Conservation (phyloP, 2,797 vertebrate genomes). For the Otolemur crassicaudatus region DNA sequence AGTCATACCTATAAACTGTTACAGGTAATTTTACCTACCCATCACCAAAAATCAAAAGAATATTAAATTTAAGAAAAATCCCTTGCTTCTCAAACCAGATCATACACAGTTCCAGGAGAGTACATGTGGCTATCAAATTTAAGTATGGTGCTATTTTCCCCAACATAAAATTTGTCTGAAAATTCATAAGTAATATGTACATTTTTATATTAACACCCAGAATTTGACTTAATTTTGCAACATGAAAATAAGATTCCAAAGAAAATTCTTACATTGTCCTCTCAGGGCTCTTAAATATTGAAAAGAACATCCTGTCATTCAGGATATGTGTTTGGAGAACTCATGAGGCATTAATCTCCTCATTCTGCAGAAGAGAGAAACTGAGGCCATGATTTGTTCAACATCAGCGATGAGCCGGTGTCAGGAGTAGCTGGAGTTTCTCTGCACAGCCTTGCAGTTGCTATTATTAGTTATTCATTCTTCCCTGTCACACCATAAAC, state of each 20-base stretch:
- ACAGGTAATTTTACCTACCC: background rate
- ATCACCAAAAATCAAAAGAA: background rate
- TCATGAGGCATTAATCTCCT: background rate
- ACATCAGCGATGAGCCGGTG: background rate
- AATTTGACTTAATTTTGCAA: background rate
- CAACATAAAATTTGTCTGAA: background rate
- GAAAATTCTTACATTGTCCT: background rate
- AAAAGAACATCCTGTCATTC: background rate
- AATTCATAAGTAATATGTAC: background rate
- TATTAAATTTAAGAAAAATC: background rate
- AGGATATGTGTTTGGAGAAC: background rate
- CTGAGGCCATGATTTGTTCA: background rate
- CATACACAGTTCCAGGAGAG: background rate
- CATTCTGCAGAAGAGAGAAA: constrained; percentile 8
- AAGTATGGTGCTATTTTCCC: background rate
- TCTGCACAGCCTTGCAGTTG: background rate
- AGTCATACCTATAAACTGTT: background rate
- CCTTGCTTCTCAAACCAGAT: background rate
- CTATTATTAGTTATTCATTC: background rate
- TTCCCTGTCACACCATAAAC: background rate
- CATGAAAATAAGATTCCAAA: background rate
- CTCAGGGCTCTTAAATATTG: background rate
- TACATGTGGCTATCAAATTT: background rate
- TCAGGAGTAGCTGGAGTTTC: background rate
- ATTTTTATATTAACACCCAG: background rate